Percentiles rank a stretch among this genome's conserved stretches.
Evolutionary conservation across 1,140 invertebrate genomes (phyloP).

Genomic region (Elymnias hypermnestra): DNA sequence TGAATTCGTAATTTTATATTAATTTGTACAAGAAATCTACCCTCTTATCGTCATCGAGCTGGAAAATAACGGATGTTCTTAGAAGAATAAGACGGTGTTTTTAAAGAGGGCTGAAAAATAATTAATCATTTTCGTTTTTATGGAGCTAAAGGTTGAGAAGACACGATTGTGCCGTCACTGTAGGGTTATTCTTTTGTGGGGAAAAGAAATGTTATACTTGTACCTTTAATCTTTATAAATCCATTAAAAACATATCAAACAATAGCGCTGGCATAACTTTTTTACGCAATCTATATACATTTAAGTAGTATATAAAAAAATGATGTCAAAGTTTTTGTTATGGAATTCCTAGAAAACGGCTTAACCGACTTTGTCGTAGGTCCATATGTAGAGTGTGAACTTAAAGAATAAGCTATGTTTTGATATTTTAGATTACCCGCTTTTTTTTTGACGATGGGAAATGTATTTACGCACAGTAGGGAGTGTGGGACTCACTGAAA

Average conservation of each 20-base stretch:
- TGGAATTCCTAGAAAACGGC: too few relatives aligned
- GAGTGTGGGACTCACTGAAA: too few relatives aligned
- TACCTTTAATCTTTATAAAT: conserved; percentile 1
- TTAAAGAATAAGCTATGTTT: too few relatives aligned
- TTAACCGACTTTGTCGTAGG: too few relatives aligned
- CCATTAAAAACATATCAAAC: conserved; percentile 2
- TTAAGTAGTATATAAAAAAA: too few relatives aligned
- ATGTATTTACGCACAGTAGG: too few relatives aligned
- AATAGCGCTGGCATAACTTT: neutral
- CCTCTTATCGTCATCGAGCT: conserved; percentile 62
- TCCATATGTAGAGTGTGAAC: too few relatives aligned
- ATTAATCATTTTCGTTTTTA: conserved; percentile 72
- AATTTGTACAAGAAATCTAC: conserved; percentile 63
- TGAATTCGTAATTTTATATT: conserved; percentile 61
- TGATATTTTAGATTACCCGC: too few relatives aligned
- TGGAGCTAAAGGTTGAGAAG: conserved; percentile 55
- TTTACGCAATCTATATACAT: too few relatives aligned
- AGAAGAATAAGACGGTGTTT: conserved; percentile 70
- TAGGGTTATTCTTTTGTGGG: conserved; percentile 48
- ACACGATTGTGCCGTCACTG: conserved; percentile 59
- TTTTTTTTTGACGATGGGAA: too few relatives aligned
- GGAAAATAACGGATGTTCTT: conserved; percentile 74
- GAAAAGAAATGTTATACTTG: conserved; percentile 6
- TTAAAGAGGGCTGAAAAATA: conserved; percentile 69
- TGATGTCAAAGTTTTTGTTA: too few relatives aligned